Evolutionary conservation across 2,113 vertebrate genomes (phyloP).

Genomic region (Clarias batrachus): DNA sequence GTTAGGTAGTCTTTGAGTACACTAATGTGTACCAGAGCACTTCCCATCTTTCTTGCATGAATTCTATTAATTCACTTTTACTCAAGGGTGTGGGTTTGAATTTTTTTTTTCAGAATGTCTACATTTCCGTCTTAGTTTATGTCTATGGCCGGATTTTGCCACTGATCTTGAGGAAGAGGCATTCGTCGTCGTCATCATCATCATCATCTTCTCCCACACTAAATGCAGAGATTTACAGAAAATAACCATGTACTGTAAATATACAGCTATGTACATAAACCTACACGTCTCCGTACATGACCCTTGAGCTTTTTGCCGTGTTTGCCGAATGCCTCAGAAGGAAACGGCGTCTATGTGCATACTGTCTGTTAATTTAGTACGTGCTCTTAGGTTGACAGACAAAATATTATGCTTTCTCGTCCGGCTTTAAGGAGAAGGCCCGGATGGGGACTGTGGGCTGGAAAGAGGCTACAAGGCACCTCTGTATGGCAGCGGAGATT

Average conservation of each 20-base stretch:
- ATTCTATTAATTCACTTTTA: slow-evolving; percentile 2
- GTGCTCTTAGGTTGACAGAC: slow-evolving; percentile 67
- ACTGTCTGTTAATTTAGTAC: slow-evolving; percentile 58
- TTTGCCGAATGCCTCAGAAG: slow-evolving; percentile 55
- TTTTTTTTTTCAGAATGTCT: neutral
- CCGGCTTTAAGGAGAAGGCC: slow-evolving; percentile 47
- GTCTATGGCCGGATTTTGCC: slow-evolving; percentile 30
- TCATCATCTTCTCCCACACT: neutral
- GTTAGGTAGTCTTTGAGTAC: neutral
- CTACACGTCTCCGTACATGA: slow-evolving; percentile 23
- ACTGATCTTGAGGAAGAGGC: neutral
- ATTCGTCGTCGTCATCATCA: slow-evolving; percentile 3
- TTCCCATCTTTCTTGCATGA: slow-evolving; percentile 28
- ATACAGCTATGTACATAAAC: slow-evolving; percentile 28
- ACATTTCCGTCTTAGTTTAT: slow-evolving; percentile 1
- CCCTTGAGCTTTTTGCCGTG: slow-evolving; percentile 45
- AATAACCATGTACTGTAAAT: slow-evolving; percentile 31
- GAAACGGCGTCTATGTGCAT: slow-evolving; percentile 61
- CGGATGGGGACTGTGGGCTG: slow-evolving; percentile 47
- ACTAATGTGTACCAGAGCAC: slow-evolving; percentile 44
- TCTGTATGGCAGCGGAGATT: slow-evolving; percentile 63
- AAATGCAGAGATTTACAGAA: neutral
- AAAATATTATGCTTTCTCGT: slow-evolving; percentile 73
- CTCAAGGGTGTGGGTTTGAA: neutral
- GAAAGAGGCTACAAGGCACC: slow-evolving; percentile 60